Percentiles rank a stretch among this genome's conserved stretches.
phyloP scores from a whole-genome alignment of 2,888 invertebrate genomes.

The Sycophila texana region DNA sequence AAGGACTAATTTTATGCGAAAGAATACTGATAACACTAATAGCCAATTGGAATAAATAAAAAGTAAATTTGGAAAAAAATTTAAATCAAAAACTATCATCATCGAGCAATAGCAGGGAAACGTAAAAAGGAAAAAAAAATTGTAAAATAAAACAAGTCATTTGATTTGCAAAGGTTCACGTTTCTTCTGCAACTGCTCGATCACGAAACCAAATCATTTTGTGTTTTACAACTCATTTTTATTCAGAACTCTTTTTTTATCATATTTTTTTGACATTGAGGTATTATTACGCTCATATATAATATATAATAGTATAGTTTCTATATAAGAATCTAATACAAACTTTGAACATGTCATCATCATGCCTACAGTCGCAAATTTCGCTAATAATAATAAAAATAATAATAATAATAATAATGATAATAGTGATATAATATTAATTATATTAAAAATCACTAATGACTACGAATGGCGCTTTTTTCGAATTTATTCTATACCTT shows the following conservation, averaged over 20 bases:
- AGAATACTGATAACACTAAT: slow-evolving; percentile 10
- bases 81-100: slow-evolving; percentile 68
- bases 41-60: slow-evolving; percentile 45
- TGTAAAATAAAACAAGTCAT: slow-evolving; percentile 21
- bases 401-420: slow-evolving; percentile 46
- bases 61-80: slow-evolving; percentile 51
- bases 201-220: slow-evolving; percentile 66
- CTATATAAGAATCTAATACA: slow-evolving; percentile 56
- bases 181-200: slow-evolving; percentile 65
- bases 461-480: slow-evolving; percentile 52
- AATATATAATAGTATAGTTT: slow-evolving; percentile 56
- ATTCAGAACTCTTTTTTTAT: slow-evolving; percentile 62
- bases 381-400: slow-evolving; percentile 52
- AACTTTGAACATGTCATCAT: slow-evolving; percentile 54
- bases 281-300: slow-evolving; percentile 56
- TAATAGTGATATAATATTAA: slow-evolving; percentile 46
- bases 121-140: not conserved
- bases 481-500: slow-evolving; percentile 42
- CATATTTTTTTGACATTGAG: slow-evolving; percentile 56
- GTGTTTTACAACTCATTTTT: slow-evolving; percentile 64
- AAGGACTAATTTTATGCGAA: not conserved
- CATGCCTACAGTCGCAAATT: slow-evolving; percentile 48
- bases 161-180: not conserved
- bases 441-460: slow-evolving; percentile 49
- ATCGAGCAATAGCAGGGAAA: slow-evolving; percentile 66